These are phyloP conservation scores for Trematocara macrostoma DNA, from an alignment of 2,113 vertebrate genomes.

Conservation along the genomic window DNA sequence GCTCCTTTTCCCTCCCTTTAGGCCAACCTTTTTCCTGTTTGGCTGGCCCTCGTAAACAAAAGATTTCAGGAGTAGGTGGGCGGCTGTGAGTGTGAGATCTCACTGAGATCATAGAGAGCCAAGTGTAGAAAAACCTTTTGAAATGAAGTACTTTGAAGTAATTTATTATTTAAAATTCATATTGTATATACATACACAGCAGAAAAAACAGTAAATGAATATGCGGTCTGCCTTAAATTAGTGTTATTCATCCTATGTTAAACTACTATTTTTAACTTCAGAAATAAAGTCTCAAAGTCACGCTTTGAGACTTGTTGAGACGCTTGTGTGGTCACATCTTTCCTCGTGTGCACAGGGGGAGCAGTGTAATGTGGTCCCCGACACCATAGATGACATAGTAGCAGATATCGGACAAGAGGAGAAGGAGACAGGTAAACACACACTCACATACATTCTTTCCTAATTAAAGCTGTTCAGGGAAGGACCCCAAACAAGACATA, in stretches of 20 bases:
- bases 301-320: no score
- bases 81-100: background rate
- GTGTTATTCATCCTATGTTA: background rate
- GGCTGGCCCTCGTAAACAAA: background rate
- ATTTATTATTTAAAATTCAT: background rate
- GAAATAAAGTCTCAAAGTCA: background rate
- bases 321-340: background rate
- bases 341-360: constrained; percentile 81
- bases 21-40: accelerated
- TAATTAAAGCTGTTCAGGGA: background rate
- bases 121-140: background rate
- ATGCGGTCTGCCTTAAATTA: background rate
- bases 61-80: background rate
- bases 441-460: background rate
- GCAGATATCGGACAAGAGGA: constrained; percentile 89
- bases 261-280: background rate
- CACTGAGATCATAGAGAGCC: background rate
- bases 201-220: background rate
- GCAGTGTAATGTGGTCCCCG: constrained; percentile 90
- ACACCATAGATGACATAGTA: constrained; percentile 93
- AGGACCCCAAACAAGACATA: background rate
- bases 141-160: background rate
- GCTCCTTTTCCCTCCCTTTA: background rate
- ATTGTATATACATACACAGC: background rate
- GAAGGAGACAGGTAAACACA: constrained; percentile 82